A percentile compares a stretch with the other conserved stretches of the same genome.
Conservation (phyloP, 2,113 vertebrate species). For the Pangasianodon hypophthalmus region DNA sequence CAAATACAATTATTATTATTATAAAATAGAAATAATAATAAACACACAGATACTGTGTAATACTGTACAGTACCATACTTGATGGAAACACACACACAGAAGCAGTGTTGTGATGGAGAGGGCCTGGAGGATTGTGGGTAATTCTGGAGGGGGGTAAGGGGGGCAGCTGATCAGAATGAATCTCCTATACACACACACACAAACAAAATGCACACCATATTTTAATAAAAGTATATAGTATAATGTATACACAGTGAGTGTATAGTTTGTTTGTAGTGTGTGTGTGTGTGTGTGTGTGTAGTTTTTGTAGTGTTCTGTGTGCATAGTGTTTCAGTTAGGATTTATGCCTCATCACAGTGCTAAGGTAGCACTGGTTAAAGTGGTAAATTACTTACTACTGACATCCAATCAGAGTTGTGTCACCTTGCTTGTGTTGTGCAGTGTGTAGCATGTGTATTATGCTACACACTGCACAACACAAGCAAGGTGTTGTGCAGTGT, state of each 20-base stretch:
- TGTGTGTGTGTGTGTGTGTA: background rate
- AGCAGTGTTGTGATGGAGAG: conserved; percentile 66
- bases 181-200: conserved; percentile 58
- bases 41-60: background rate
- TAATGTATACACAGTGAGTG: background rate
- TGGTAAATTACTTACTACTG: background rate
- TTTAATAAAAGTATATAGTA: background rate
- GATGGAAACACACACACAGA: conserved; percentile 68
- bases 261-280: background rate
- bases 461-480: too few species aligned
- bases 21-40: background rate
- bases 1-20: background rate
- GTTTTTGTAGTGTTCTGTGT: background rate
- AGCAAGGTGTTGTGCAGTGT: too few species aligned
- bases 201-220: background rate
- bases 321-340: background rate
- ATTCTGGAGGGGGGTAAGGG: conserved; percentile 67
- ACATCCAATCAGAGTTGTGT: background rate
- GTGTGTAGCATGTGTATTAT: too few species aligned
- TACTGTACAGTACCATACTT: conserved; percentile 61
- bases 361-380: background rate
- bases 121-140: conserved; percentile 67
- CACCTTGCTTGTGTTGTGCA: background rate
- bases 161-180: conserved; percentile 67
- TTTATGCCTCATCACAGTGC: background rate